Conservation (phyloP, 30 jellyfish, hydroid and myxozoan species). For the Aurelia aurita region DNA sequence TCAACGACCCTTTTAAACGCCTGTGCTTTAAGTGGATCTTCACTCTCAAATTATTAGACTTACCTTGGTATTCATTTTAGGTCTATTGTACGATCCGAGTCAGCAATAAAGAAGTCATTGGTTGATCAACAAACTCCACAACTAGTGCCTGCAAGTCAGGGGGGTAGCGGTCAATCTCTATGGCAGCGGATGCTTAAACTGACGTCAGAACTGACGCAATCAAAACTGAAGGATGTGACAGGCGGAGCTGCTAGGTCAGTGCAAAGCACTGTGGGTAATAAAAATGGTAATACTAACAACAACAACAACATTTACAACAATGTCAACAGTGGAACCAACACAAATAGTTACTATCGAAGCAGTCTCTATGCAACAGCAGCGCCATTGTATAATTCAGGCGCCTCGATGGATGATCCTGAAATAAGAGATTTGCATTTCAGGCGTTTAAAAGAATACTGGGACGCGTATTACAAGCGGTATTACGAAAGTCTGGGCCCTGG, state of each 20-base stretch:
- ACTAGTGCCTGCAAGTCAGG: neutral
- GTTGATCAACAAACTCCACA: constrained; percentile 28
- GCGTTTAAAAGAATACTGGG: constrained; percentile 56
- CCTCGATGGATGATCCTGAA: neutral
- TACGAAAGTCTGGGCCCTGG: constrained; percentile 59
- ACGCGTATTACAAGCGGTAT: constrained; percentile 55
- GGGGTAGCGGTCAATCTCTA: constrained; percentile 30
- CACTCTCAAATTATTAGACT: too few relatives aligned
- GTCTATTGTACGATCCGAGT: neutral
- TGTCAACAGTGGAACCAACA: constrained; percentile 2
- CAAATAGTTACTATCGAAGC: neutral
- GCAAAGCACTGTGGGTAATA: constrained; percentile 21
- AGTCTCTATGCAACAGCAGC: constrained; percentile 1
- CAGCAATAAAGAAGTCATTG: constrained; percentile 36
- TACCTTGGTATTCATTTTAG: neutral
- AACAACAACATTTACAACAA: neutral
- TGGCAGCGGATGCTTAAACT: constrained; percentile 89
- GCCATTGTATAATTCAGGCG: neutral
- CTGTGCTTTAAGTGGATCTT: too few relatives aligned
- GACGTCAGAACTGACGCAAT: constrained; percentile 75
- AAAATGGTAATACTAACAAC: neutral
- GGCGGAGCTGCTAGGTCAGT: constrained; percentile 72
- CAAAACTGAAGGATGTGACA: constrained; percentile 45
- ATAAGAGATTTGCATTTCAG: constrained; percentile 26
- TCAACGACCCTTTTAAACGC: too few relatives aligned